phyloP scores from a whole-genome alignment of 1,140 invertebrate species.

The Platyscapa corneri region DNA sequence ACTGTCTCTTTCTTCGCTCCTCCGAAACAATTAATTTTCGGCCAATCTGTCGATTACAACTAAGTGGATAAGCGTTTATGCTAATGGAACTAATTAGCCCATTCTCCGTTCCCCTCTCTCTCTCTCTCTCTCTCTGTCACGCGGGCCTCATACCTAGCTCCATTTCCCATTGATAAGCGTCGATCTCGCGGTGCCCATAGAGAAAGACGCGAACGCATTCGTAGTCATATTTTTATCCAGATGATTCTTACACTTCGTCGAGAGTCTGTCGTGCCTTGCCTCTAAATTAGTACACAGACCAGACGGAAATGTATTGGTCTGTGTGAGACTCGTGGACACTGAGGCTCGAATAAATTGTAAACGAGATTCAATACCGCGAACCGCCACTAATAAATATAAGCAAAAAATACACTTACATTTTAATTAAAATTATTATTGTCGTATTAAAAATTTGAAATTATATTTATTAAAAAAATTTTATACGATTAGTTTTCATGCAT shows the following conservation, averaged over 20 bases:
- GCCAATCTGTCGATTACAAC: constrained; percentile 43
- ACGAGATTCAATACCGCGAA: no score
- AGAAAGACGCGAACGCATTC: no score
- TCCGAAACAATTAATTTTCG: constrained; percentile 49
- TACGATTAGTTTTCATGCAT: not conserved
- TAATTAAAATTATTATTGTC: no score
- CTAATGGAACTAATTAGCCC: constrained; percentile 52
- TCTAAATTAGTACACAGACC: not conserved
- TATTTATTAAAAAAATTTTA: not conserved
- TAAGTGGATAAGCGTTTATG: constrained; percentile 49
- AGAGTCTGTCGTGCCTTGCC: not conserved
- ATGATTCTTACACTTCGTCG: constrained; percentile 23
- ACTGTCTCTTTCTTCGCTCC: not conserved
- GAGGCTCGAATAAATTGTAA: not conserved
- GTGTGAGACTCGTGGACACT: not conserved
- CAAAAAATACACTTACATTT: no score
- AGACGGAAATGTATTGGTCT: not conserved
- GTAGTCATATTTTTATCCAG: constrained; percentile 19
- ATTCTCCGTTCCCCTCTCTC: not conserved
- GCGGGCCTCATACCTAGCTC: not conserved
- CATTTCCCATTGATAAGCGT: constrained; percentile 34
- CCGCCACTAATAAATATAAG: no score
- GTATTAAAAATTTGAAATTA: no score
- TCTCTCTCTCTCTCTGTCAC: not conserved
- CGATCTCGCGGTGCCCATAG: constrained; percentile 17